A percentile compares a stretch with the other conserved stretches of the same genome.
Conservation (phyloP, 1,140 invertebrate species). For the Sminthurinus signatus region DNA sequence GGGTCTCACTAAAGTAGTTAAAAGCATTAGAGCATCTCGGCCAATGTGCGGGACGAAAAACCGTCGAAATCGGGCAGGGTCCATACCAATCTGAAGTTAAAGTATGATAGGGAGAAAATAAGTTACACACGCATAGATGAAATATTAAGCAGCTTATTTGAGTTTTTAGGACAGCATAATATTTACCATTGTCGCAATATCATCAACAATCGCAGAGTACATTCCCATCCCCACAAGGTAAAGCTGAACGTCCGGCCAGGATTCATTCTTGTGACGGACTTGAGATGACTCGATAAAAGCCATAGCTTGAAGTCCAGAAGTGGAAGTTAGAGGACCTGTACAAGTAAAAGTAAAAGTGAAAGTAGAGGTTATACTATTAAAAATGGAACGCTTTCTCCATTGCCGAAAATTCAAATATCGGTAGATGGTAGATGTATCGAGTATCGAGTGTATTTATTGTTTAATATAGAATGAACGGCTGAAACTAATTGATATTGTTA, state of each 20-base stretch:
- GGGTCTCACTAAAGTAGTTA: conserved; percentile 14
- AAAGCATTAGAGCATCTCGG: conserved; percentile 15
- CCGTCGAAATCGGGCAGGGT: not conserved
- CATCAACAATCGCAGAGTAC: not conserved
- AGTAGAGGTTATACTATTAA: too few relatives aligned
- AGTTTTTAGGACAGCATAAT: too few relatives aligned
- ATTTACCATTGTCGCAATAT: conserved; percentile 7
- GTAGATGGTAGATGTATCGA: too few relatives aligned
- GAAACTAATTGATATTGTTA: too few relatives aligned
- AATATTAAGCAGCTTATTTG: not conserved
- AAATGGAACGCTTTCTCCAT: too few relatives aligned
- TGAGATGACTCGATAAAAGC: conserved; percentile 10
- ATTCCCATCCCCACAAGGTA: conserved; percentile 11
- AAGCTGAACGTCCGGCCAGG: conserved; percentile 19
- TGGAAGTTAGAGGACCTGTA: conserved; percentile 10
- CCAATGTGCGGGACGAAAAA: conserved; percentile 13
- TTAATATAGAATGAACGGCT: too few relatives aligned
- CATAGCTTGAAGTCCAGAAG: conserved; percentile 14
- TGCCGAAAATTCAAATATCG: too few relatives aligned
- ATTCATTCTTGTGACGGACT: not conserved
- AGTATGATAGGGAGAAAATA: too few relatives aligned
- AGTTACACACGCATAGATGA: not conserved
- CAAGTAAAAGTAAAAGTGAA: too few relatives aligned
- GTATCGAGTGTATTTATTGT: too few relatives aligned
- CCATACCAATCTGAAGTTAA: too few relatives aligned